phyloP scores from a whole-genome alignment of 2,888 invertebrate species.

The Desoria tigrina region DNA sequence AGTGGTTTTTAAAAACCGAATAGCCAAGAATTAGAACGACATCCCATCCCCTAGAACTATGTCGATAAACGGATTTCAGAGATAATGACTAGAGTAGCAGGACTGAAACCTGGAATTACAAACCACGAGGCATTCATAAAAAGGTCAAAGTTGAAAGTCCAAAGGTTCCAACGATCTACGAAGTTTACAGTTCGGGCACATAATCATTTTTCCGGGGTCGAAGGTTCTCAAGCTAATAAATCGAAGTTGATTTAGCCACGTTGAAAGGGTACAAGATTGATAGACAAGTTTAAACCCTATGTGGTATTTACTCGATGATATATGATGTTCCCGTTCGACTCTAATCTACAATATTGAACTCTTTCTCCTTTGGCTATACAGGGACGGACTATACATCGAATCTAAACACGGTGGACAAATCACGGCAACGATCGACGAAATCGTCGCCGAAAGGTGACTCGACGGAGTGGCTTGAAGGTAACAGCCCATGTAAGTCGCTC shows the following conservation, averaged over 20 bases:
- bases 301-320: constrained; percentile 24
- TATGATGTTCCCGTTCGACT: constrained; percentile 13
- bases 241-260: constrained; percentile 17
- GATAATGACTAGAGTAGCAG: too few species aligned
- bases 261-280: constrained; percentile 17
- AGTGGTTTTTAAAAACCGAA: too few species aligned
- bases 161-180: too few species aligned
- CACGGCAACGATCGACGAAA: constrained; percentile 63
- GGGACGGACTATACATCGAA: constrained; percentile 74
- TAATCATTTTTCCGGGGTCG: constrained; percentile 10
- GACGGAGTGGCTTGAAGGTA: constrained; percentile 48
- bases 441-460: constrained; percentile 38
- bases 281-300: constrained; percentile 22
- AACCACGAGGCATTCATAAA: too few species aligned
- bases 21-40: too few species aligned
- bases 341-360: background rate
- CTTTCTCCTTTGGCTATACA: background rate
- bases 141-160: too few species aligned
- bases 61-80: too few species aligned
- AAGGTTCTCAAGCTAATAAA: constrained; percentile 19
- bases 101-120: too few species aligned
- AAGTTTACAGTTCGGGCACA: too few species aligned
- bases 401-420: constrained; percentile 77
- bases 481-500: constrained; percentile 49
- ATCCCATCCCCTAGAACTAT: too few species aligned